Evolutionary conservation across 1,140 invertebrate species (phyloP), one percentile per base, ranked within the genome.

Genomic region (Bombyx mandarina): DNA sequence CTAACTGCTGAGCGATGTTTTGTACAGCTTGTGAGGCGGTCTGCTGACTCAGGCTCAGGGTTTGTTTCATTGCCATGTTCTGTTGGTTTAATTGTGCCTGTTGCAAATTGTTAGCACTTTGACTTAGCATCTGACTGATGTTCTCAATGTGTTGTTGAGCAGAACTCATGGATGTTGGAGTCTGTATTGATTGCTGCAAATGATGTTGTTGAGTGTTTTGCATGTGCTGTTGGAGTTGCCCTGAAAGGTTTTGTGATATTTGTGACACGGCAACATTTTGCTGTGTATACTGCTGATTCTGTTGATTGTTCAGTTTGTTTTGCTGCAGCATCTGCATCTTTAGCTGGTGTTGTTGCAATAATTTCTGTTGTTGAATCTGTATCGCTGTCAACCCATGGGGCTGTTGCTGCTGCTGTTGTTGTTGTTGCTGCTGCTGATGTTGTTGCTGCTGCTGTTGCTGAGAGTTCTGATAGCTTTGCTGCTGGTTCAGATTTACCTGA

Each of bases 71-170:
- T 7, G 76, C 72, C 66, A 85, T 61, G 52, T 82, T 84, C 51
- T 86, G 79, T 48, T 86, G 82, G 54, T 73, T 83, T 8, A 83
- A 58, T 57, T 86, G 84, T 45, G 73, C 70, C 57, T 85, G 84
- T 57, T 87, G 84, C 8, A 87, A 56, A 46, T 85, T 86, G 57
- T 86, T 86, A 45, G 84, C 80, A 73, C 81, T 86, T 56, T 88
- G 85, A 65, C 82, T 88, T 10, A 86, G 62, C 82, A 85, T 82
- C 61, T 88, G 86, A 55, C 81, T 84, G 8, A 86, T 82, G 59
- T 84, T 88, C 58, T 88, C 83, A 64, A 87, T 87, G 56, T 88
- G 83, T 56, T 88, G 85, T 42, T 88, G 86, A 43, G 84, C 82
- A 12, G 78, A 82, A 8, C 67, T 86, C 75, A 86, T 80, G 49